A percentile compares a stretch with the other conserved stretches of the same genome.
These are phyloP conservation scores for Natator depressus DNA, from an alignment of 2,113 vertebrate species.

Conservation along the genomic window DNA sequence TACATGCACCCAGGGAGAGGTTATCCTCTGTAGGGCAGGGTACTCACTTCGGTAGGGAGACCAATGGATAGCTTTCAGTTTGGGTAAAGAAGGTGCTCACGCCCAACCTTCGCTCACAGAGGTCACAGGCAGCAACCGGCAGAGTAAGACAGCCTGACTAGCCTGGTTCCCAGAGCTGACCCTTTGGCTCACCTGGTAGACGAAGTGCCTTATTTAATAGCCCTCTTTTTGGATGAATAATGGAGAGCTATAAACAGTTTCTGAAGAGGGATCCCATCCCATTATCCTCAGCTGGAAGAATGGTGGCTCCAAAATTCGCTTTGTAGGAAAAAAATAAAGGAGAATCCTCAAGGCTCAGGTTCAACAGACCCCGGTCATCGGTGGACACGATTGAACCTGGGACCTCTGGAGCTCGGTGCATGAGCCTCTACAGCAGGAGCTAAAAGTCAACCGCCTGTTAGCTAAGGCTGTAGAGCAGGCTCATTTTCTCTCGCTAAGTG, in stretches of 20 bases:
- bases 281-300: not conserved
- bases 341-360: too few species aligned
- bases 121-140: constrained; percentile 1
- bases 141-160: not conserved
- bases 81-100: not conserved
- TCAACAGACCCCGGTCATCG: too few species aligned
- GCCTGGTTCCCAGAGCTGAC: not conserved
- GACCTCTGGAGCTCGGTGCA: too few species aligned
- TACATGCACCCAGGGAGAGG: too few species aligned
- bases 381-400: too few species aligned
- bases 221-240: constrained; percentile 25
- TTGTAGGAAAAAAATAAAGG: not conserved
- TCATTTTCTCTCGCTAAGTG: too few species aligned
- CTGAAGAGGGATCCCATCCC: not conserved
- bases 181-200: not conserved
- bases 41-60: too few species aligned
- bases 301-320: not conserved
- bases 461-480: too few species aligned
- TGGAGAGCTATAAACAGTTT: constrained; percentile 4
- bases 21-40: too few species aligned
- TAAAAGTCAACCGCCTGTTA: too few species aligned
- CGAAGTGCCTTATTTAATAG: constrained; percentile 1
- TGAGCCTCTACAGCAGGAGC: too few species aligned
- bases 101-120: constrained; percentile 16
- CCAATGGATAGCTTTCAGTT: too few species aligned